phyloP scores from a whole-genome alignment of 2,888 invertebrate genomes.

The Elaeidobius kamerunicus region DNA sequence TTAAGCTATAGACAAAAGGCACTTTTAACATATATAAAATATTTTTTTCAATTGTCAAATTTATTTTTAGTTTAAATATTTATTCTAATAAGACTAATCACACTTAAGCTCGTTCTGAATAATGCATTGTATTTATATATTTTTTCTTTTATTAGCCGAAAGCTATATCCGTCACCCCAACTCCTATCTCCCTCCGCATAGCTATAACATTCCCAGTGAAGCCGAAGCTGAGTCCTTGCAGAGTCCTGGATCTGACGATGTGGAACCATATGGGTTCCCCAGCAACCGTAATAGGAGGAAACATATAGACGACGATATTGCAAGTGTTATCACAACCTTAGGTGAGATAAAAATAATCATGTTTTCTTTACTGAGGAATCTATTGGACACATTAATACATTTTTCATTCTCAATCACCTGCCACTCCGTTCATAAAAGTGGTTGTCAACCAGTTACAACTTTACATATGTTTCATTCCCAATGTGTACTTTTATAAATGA shows the following conservation, averaged over 20 bases:
- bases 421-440: no score
- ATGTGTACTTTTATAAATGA: no score
- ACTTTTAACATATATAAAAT: no score
- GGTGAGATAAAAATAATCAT: slow-evolving; percentile 52
- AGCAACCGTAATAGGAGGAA: slow-evolving; percentile 50
- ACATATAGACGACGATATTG: slow-evolving; percentile 58
- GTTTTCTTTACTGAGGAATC: no score
- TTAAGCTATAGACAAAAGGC: no score
- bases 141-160: slow-evolving; percentile 47
- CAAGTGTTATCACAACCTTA: slow-evolving; percentile 67
- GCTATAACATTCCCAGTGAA: slow-evolving; percentile 65
- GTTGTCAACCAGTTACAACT: no score
- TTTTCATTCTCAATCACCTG: no score
- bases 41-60: background rate
- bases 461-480: no score
- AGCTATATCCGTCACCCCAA: slow-evolving; percentile 81
- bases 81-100: background rate
- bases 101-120: background rate
- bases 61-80: background rate
- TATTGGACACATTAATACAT: no score
- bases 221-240: slow-evolving; percentile 57
- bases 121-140: background rate
- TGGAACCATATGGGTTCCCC: slow-evolving; percentile 54
- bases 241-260: slow-evolving; percentile 50
- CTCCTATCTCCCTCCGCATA: slow-evolving; percentile 69